These are phyloP conservation scores for Hemiscyllium ocellatum DNA, from an alignment of 2,113 vertebrate genomes.

Conservation along the genomic window DNA sequence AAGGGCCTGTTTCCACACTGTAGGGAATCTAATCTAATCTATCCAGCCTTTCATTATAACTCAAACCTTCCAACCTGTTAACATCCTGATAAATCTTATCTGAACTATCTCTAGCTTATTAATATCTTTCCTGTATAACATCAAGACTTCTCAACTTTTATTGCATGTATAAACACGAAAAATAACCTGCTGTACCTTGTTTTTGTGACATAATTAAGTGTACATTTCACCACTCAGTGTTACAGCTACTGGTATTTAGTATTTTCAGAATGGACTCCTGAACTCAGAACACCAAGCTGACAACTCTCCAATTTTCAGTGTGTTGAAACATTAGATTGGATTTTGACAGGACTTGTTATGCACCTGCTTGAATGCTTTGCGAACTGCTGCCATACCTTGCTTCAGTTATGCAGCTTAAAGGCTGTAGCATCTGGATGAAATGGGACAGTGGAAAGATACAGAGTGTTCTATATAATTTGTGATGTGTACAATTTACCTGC, in stretches of 20 bases:
- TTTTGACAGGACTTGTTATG: background rate
- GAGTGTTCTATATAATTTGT: background rate
- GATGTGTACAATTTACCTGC: background rate
- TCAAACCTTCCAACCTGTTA: no score
- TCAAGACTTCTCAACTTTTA: background rate
- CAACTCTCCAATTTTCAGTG: background rate
- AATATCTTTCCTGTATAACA: no score
- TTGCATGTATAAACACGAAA: background rate
- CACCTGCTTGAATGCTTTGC: background rate
- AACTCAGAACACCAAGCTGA: background rate
- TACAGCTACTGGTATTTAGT: background rate
- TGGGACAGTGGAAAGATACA: background rate
- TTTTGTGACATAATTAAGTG: background rate
- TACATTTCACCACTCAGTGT: background rate
- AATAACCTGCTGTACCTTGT: background rate
- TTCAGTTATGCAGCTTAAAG: background rate
- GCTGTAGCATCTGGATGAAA: background rate
- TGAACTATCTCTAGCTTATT: no score
- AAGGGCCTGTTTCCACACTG: no score
- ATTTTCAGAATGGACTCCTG: background rate
- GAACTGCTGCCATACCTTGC: background rate
- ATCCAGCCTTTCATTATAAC: no score
- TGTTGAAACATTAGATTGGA: background rate
- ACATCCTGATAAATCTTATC: no score
- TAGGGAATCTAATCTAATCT: no score